These are phyloP conservation scores for Arenaria interpres DNA, from an alignment of 2,113 vertebrate genomes.

Conservation along the genomic window DNA sequence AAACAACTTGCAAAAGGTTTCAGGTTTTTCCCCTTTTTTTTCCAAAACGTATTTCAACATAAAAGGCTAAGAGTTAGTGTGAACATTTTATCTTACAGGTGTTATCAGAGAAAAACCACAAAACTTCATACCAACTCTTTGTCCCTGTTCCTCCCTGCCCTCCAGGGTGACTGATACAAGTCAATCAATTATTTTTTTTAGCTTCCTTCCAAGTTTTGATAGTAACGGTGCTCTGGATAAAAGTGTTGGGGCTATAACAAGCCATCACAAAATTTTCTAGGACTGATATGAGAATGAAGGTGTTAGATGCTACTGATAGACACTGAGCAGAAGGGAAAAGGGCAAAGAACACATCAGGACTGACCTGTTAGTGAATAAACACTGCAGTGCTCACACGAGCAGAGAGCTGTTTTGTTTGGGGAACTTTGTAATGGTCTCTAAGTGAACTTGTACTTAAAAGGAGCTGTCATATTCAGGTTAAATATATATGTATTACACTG, in stretches of 20 bases:
- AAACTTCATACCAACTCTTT: not conserved
- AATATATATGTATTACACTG: not conserved
- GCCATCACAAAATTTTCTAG: not conserved
- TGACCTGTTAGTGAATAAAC: not conserved
- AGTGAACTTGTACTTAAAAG: not conserved
- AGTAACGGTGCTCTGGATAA: not conserved
- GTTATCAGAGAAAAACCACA: not conserved
- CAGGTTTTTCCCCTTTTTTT: not conserved
- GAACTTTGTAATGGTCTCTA: fast-evolving
- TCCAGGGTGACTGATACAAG: not conserved
- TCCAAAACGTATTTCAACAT: not conserved
- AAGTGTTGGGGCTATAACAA: not conserved
- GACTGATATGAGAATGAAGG: not conserved
- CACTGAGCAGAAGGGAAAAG: not conserved
- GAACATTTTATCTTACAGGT: not conserved
- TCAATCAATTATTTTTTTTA: not conserved
- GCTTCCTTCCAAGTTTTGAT: not conserved
- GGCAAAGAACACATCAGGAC: not conserved
- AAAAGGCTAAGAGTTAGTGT: not conserved
- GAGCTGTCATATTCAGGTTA: not conserved
- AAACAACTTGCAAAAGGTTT: not conserved
- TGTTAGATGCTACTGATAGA: not conserved
- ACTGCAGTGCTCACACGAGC: not conserved
- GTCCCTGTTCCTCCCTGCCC: not conserved
- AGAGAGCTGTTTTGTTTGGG: not conserved